phyloP scores from a whole-genome alignment of 1,140 invertebrate genomes.

The Papilio helenus region DNA sequence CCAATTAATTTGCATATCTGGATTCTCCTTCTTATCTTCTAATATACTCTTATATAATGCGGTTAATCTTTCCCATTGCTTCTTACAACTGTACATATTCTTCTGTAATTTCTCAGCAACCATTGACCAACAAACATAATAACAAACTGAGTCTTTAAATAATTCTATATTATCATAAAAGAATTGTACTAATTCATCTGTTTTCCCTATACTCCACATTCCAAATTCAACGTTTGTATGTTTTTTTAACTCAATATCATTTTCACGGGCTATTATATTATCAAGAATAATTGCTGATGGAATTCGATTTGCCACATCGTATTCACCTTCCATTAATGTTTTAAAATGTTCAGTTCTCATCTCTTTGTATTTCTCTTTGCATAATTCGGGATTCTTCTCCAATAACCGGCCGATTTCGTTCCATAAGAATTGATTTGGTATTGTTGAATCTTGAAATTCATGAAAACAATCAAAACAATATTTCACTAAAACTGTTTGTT shows the following conservation, averaged over 20 bases:
- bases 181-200: conserved; percentile 69
- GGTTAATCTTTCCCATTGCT: conserved; percentile 66
- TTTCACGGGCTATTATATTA: conserved; percentile 70
- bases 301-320: conserved; percentile 54
- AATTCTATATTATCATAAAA: conserved; percentile 72
- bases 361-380: conserved; percentile 63
- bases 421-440: conserved; percentile 73
- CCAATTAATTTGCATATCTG: conserved; percentile 76
- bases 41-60: conserved; percentile 65
- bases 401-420: conserved; percentile 71
- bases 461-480: conserved; percentile 75
- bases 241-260: conserved; percentile 54
- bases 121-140: conserved; percentile 68
- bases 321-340: conserved; percentile 57
- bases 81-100: conserved; percentile 53
- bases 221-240: conserved; percentile 40
- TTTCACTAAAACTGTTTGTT: conserved; percentile 67
- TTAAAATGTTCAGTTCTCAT: conserved; percentile 62
- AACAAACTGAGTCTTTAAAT: conserved; percentile 71
- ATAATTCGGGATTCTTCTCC: conserved; percentile 62
- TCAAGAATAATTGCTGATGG: conserved; percentile 69
- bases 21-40: conserved; percentile 74
- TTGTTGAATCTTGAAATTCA: conserved; percentile 71
- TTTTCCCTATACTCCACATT: conserved; percentile 57
- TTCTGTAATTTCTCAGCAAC: conserved; percentile 57